Evolutionary conservation across 2,797 vertebrate genomes (phyloP).

Genomic region (Florisuga fusca): DNA sequence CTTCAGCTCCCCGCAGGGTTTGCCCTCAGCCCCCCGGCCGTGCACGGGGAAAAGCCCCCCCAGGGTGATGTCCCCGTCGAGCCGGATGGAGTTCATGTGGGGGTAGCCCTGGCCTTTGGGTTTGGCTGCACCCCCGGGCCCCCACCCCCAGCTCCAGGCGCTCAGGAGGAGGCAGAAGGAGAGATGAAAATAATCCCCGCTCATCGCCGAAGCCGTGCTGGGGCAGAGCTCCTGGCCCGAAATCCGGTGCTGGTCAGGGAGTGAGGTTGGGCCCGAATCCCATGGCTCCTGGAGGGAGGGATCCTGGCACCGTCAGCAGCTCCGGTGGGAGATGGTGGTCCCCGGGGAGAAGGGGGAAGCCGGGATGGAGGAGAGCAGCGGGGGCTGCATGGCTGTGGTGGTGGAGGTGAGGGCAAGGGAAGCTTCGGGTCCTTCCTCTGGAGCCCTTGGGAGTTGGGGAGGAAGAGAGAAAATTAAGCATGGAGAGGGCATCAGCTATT

Average conservation of each 20-base stretch:
- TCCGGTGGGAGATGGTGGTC: accelerated
- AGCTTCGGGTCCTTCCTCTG: conserved; percentile 30
- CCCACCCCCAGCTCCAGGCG: conserved; percentile 74
- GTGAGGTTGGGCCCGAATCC: conserved; percentile 18
- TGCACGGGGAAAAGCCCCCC: conserved; percentile 96
- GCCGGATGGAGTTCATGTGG: conserved; percentile 95
- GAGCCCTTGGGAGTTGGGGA: conserved; percentile 38
- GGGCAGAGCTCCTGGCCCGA: conserved; percentile 57
- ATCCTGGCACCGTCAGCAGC: conserved; percentile 18
- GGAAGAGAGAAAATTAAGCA: conserved; percentile 45
- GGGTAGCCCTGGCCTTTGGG: conserved; percentile 90
- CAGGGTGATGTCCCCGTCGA: conserved; percentile 94
- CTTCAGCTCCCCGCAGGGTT: conserved; percentile 94
- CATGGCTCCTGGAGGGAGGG: too few species aligned
- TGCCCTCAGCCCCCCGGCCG: conserved; percentile 89
- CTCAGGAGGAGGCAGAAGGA: conserved; percentile 80
- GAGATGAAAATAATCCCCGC: conserved; percentile 71
- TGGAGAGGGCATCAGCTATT: not conserved
- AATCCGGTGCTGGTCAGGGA: not conserved
- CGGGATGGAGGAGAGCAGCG: not conserved
- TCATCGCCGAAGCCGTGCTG: conserved; percentile 73
- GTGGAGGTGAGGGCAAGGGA: not conserved
- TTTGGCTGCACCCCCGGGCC: conserved; percentile 82
- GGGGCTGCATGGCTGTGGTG: conserved; percentile 41
- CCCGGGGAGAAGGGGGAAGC: not conserved